Evolutionary conservation across 2,888 invertebrate genomes (phyloP).

Genomic region (Oxycera nigricornis): DNA sequence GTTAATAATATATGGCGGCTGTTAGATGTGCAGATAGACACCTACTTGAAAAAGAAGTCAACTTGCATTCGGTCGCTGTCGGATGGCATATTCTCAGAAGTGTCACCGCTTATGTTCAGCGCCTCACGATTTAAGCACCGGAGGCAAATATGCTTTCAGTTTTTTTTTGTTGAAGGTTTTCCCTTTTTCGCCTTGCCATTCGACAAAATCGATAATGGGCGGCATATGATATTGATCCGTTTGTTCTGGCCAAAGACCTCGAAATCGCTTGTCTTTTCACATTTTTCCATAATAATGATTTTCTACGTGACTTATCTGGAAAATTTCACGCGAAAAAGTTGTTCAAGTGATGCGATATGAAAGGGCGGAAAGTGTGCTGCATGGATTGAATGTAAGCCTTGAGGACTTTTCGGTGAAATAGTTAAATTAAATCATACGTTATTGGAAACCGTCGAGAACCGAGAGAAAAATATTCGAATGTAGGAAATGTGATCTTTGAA

Average conservation of each 20-base stretch:
- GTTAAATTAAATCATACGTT: background rate
- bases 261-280: background rate
- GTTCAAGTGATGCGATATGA: background rate
- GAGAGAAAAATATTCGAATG: background rate
- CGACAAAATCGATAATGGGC: background rate
- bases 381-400: background rate
- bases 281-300: background rate
- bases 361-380: background rate
- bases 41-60: background rate
- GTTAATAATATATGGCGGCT: background rate
- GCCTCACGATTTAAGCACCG: background rate
- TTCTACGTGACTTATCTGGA: background rate
- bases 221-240: slow-evolving; percentile 14
- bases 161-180: background rate
- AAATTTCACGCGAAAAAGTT: background rate
- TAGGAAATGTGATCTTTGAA: too few species aligned
- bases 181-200: background rate
- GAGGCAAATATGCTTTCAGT: background rate
- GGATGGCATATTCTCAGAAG: background rate
- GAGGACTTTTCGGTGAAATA: background rate
- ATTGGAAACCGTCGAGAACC: background rate
- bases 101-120: background rate
- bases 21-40: background rate
- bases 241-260: slow-evolving; percentile 15
- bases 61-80: too few species aligned